phyloP scores from a whole-genome alignment of 2,113 vertebrate species.

The Hydropotes inermis region DNA sequence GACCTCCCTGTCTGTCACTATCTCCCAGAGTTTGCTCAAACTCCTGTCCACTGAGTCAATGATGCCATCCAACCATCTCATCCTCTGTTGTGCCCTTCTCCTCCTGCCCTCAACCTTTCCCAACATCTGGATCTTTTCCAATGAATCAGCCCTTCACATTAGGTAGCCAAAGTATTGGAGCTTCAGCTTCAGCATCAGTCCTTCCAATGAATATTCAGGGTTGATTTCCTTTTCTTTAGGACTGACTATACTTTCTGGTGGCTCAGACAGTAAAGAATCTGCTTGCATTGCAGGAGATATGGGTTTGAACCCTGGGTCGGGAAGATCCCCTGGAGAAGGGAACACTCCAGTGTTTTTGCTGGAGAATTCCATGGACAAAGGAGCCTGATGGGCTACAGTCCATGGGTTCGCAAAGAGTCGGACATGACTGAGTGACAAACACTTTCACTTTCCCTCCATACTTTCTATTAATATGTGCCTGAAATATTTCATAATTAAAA shows the following conservation, averaged over 20 bases:
- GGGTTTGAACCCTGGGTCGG: neutral
- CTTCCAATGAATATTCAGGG: neutral
- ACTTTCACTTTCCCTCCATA: neutral
- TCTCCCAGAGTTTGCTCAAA: neutral
- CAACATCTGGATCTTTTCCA: neutral
- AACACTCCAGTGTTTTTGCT: neutral
- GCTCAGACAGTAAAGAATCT: neutral
- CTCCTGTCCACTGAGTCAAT: neutral
- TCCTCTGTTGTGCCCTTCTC: neutral
- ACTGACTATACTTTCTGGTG: neutral
- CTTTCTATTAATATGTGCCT: neutral
- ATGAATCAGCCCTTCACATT: neutral
- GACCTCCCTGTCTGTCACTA: neutral
- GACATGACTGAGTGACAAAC: neutral
- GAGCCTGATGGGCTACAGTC: neutral
- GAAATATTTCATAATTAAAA: neutral
- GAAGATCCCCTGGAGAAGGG: neutral
- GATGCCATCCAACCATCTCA: neutral
- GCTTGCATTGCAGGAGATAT: rapidly evolving
- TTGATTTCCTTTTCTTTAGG: neutral
- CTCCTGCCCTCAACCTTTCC: neutral
- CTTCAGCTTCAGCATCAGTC: neutral
- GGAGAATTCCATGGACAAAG: neutral
- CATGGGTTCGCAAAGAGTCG: neutral
- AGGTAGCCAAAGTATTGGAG: neutral